Percentiles rank a stretch among this genome's conserved stretches.
Evolutionary conservation across 2,888 invertebrate genomes (phyloP).

Genomic region (Catocala nupta): DNA sequence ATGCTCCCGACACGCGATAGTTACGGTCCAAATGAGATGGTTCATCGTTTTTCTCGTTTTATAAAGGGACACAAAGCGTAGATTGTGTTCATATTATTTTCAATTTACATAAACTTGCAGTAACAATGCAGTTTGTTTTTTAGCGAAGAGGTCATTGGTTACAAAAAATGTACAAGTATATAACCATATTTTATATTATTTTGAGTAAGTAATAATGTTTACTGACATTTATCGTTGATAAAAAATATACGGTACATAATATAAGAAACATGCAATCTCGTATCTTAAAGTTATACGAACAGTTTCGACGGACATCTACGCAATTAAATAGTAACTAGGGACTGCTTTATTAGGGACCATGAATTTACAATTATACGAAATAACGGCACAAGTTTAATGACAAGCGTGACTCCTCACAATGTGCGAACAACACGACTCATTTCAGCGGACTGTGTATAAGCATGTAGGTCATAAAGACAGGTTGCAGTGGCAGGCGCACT

Average conservation of each 20-base stretch:
- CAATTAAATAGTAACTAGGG: too few relatives aligned
- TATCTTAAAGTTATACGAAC: too few relatives aligned
- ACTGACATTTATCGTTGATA: too few relatives aligned
- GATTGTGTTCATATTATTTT: slow-evolving; percentile 35
- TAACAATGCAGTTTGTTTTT: slow-evolving; percentile 21
- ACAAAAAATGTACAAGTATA: slow-evolving; percentile 10
- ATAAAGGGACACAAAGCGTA: slow-evolving; percentile 21
- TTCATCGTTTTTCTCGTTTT: slow-evolving; percentile 33
- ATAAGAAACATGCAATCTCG: too few relatives aligned
- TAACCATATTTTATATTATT: not conserved
- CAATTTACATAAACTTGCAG: slow-evolving; percentile 20
- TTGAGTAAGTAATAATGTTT: too few relatives aligned
- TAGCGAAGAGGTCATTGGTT: slow-evolving; percentile 15
- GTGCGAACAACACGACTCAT: slow-evolving; percentile 42
- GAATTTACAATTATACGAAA: slow-evolving; percentile 13
- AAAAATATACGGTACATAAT: too few relatives aligned
- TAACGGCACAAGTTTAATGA: slow-evolving; percentile 53
- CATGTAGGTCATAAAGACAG: slow-evolving; percentile 68
- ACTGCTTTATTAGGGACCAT: not conserved
- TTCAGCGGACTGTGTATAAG: slow-evolving; percentile 44
- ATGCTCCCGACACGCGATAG: slow-evolving; percentile 42
- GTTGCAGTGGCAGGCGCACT: slow-evolving; percentile 56
- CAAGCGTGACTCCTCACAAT: slow-evolving; percentile 42
- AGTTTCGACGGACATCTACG: too few relatives aligned
- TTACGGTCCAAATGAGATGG: slow-evolving; percentile 42